Percentiles rank a stretch among this genome's conserved stretches.
Evolutionary conservation across 2,888 invertebrate genomes (phyloP).

Genomic region (Kryphioiulus occultus): DNA sequence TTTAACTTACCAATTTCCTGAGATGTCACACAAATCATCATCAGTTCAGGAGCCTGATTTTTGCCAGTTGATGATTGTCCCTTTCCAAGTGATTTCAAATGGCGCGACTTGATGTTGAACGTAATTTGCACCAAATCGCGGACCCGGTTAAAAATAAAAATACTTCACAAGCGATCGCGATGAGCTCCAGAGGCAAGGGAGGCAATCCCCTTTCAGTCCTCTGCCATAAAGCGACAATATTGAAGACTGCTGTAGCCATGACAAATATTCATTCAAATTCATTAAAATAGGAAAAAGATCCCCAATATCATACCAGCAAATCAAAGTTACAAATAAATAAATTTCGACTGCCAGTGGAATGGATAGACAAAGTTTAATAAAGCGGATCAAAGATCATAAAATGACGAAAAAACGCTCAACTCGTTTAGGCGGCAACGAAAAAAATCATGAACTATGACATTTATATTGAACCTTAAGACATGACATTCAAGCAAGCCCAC

Average conservation of each 20-base stretch:
- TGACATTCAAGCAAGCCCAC: background rate
- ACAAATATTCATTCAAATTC: background rate
- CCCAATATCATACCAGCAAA: background rate
- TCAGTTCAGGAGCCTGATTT: background rate
- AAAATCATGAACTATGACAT: background rate
- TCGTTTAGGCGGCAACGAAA: no score
- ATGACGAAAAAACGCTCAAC: background rate
- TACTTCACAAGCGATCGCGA: background rate
- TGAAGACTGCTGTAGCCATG: background rate
- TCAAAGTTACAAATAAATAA: background rate
- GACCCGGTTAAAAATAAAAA: background rate
- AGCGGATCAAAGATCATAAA: background rate
- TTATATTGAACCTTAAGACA: background rate
- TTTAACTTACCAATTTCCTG: background rate
- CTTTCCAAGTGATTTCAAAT: background rate
- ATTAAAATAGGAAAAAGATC: no score
- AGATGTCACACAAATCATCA: background rate
- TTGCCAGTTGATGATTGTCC: background rate
- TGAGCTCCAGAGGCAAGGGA: slow-evolving; percentile 23
- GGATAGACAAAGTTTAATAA: background rate
- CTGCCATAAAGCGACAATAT: background rate
- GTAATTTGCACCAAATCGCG: background rate
- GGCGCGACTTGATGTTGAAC: background rate
- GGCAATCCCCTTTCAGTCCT: background rate
- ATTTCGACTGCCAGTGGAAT: background rate